These are phyloP conservation scores for Diabrotica undecimpunctata DNA, from an alignment of 1,140 invertebrate genomes.

Conservation along the genomic window DNA sequence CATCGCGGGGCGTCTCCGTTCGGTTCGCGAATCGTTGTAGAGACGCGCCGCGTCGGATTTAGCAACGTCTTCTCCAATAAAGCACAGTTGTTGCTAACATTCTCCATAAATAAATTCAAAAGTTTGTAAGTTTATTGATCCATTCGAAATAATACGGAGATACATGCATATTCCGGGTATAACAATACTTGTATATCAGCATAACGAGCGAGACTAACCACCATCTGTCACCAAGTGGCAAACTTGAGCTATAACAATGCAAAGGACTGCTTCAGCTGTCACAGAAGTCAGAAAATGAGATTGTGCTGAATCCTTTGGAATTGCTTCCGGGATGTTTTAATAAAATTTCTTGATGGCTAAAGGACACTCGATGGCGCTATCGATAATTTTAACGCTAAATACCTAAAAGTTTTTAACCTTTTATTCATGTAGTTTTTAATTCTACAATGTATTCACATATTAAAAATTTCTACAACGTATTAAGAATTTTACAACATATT, in stretches of 20 bases:
- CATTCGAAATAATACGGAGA: slow-evolving; percentile 4
- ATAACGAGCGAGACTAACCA: slow-evolving; percentile 14
- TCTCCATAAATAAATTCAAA: slow-evolving; percentile 16
- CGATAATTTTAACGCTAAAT: background rate
- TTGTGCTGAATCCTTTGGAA: background rate
- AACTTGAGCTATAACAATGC: slow-evolving; percentile 12
- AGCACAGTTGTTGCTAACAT: slow-evolving; percentile 18
- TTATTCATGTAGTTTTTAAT: too few species aligned
- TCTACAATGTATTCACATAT: too few species aligned
- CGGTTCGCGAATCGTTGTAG: too few species aligned
- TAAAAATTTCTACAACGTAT: too few species aligned
- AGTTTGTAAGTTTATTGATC: slow-evolving; percentile 20
- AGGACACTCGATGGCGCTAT: background rate
- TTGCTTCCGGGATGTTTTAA: background rate
- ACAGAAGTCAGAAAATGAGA: slow-evolving; percentile 8
- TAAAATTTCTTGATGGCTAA: background rate
- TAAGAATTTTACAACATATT: too few species aligned
- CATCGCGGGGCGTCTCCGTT: too few species aligned
- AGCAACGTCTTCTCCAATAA: slow-evolving; percentile 11
- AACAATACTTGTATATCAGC: slow-evolving; percentile 21
- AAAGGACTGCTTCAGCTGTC: slow-evolving; percentile 8
- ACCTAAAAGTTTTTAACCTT: too few species aligned
- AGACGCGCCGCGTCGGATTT: slow-evolving; percentile 8
- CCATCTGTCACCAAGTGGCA: slow-evolving; percentile 15
- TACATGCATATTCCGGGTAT: slow-evolving; percentile 14